phyloP scores from a whole-genome alignment of 2,888 invertebrate species.

The Drosophila seclusa region DNA sequence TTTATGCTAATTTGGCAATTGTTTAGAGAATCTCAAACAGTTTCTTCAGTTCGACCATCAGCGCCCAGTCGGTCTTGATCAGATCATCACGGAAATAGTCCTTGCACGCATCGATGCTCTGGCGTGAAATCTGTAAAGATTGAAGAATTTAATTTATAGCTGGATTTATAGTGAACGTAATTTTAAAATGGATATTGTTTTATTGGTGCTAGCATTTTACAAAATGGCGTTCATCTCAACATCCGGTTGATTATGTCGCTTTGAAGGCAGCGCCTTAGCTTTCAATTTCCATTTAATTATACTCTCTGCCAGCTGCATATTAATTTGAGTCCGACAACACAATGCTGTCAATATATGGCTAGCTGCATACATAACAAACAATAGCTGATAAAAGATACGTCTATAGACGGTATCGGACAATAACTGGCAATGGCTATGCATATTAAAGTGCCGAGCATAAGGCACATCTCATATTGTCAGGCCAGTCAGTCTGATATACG shows the following conservation, averaged over 20 bases:
- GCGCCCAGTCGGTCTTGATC: conserved; percentile 98
- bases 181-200: not conserved
- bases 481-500: conserved; percentile 3
- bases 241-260: conserved; percentile 26
- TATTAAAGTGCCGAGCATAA: conserved; percentile 38
- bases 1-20: conserved; percentile 54
- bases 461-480: conserved; percentile 3
- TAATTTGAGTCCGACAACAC: conserved; percentile 60
- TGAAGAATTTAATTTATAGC: not conserved
- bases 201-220: not conserved
- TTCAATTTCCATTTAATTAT: conserved; percentile 64
- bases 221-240: conserved; percentile 16
- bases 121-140: conserved; percentile 94
- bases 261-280: conserved; percentile 25
- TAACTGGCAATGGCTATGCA: conserved; percentile 37
- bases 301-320: conserved; percentile 65
- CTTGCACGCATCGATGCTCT: conserved; percentile 99
- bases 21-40: conserved; percentile 96
- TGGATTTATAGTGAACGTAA: not conserved
- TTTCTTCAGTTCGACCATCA: conserved; percentile 99
- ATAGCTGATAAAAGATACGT: conserved; percentile 22
- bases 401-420: conserved; percentile 40
- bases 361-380: conserved; percentile 50
- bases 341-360: conserved; percentile 44
- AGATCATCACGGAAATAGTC: conserved; percentile 99